These are phyloP conservation scores for Pampusana beccarii DNA, from an alignment of 2,113 vertebrate species.

Conservation along the genomic window DNA sequence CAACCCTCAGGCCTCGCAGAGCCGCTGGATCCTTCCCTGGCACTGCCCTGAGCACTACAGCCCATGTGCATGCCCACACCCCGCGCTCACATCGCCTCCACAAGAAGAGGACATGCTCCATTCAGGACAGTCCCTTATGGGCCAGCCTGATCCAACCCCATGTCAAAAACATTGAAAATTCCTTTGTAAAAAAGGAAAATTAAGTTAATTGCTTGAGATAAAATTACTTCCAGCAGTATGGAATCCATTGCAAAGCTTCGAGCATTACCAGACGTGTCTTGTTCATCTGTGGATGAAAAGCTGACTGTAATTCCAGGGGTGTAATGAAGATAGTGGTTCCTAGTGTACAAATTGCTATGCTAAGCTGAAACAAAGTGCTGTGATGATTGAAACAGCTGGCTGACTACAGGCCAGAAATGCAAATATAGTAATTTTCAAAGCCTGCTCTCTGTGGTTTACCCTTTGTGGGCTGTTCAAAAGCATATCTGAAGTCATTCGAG, in stretches of 20 bases:
- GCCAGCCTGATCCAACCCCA: neutral
- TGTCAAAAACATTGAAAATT: neutral
- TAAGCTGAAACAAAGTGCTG: neutral
- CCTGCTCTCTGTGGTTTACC: neutral
- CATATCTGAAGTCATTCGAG: neutral
- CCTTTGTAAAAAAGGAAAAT: neutral
- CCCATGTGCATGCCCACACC: neutral
- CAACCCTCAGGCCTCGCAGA: neutral
- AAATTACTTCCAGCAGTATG: neutral
- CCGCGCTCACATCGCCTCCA: neutral
- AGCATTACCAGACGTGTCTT: neutral
- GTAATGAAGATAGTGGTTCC: neutral
- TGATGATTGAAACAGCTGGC: neutral
- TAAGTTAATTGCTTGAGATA: neutral
- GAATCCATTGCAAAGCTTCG: neutral
- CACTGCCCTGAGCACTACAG: neutral
- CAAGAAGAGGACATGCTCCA: neutral
- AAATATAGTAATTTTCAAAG: neutral
- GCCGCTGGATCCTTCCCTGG: neutral
- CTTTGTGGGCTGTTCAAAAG: neutral
- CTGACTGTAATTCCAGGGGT: neutral
- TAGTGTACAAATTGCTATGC: neutral
- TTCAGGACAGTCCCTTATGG: neutral
- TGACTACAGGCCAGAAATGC: constrained; percentile 9
- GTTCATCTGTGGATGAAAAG: neutral